Base-by-base conservation (phyloP, 2,888 invertebrate genomes). In the Drosophila quinaria region DNA sequence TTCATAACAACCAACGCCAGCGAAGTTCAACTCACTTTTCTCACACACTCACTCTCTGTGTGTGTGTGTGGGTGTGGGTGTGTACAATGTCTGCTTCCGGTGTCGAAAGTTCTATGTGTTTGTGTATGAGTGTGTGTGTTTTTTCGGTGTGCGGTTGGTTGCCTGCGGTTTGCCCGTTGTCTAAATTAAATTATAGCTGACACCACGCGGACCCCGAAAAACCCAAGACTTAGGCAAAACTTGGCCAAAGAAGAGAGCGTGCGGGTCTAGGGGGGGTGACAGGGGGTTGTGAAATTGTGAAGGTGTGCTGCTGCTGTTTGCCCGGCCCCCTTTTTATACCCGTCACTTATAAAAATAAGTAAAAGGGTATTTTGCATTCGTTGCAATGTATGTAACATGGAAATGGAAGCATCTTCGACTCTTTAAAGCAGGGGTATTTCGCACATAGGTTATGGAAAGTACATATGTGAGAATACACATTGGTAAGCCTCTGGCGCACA, bases 151-250 rank as follows among this genome's bases (percentile, higher is more conserved):
- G 58, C 52, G 62, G 55, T 25, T 29, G 51, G 41, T 65, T 64
- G 52, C 61, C 70, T 70, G 78, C 62, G 81, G 74, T 74, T 74
- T 74, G 67, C 49, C 65, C 77, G 74, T 79, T 79, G 78, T 79
- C 81, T 79, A 79, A 79, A 79, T 79, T 77, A 81, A 79, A 79
- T 81, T 79, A 81, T 81, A 78, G 67, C 78, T 68, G 81, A 79
- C 81, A 78, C 69, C 61, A 44, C 37, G 46, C 66, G 59, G 70
- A 61, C 70, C 50, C 49, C 42, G 29, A 51, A 41, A 39, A 22
- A 63, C 55, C 17, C 9, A 9, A 31, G 37, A 46, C 42, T 15
- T 31, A n/a, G 22, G 25, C 29, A 2, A 22, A 35, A 44, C n/a
- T 15, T 22, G 3, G 17, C 2, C 13, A 13, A 11, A 10, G 44